These are phyloP conservation scores for Drosophila multiciliata DNA, from an alignment of 2,888 invertebrate species.

Conservation along the genomic window DNA sequence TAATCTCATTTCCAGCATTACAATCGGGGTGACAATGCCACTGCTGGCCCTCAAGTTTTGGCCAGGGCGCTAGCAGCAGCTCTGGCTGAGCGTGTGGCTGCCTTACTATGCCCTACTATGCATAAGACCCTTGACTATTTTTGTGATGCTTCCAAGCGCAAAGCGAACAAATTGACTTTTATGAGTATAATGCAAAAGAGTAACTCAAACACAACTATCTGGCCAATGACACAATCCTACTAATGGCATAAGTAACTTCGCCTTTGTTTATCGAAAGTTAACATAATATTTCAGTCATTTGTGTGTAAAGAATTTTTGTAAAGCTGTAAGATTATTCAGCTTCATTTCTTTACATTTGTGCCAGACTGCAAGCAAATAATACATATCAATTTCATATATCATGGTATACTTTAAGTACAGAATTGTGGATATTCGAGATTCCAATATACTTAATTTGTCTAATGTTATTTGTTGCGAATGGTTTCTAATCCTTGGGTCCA, in stretches of 20 bases:
- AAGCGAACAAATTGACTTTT: constrained; percentile 53
- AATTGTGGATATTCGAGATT: background rate
- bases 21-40: constrained; percentile 90
- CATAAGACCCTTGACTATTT: constrained; percentile 31
- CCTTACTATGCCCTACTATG: background rate
- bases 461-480: background rate
- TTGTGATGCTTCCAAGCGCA: constrained; percentile 33
- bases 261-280: background rate
- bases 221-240: constrained; percentile 6
- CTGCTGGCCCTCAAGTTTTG: constrained; percentile 87
- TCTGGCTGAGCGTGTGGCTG: background rate
- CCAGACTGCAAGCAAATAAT: background rate
- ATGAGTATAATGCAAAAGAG: constrained; percentile 43
- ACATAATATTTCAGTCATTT: background rate
- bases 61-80: constrained; percentile 83
- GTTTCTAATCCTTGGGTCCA: background rate
- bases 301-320: background rate
- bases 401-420: background rate
- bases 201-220: constrained; percentile 48
- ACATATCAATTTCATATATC: background rate
- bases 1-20: constrained; percentile 92
- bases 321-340: background rate
- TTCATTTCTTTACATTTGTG: background rate
- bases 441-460: background rate
- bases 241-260: constrained; percentile 19